Base-by-base conservation (phyloP, 1,140 invertebrate genomes). In the Lepidotrigona ventralis region DNA sequence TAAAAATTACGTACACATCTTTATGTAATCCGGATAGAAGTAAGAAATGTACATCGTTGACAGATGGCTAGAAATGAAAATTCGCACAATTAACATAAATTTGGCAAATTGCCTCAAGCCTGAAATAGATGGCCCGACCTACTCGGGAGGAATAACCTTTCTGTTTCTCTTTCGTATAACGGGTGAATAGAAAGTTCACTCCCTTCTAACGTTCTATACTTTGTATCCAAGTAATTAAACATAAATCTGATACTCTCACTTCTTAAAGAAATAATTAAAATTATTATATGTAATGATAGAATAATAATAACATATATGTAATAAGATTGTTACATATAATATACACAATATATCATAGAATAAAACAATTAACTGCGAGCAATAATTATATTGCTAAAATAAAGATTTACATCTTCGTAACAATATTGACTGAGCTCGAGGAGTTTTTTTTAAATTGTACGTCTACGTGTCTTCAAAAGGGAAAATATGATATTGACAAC, bases 61-160 rank as follows among this genome's bases (percentile, higher is more conserved):
- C 66, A 54, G 56, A 70, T 56, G 33, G 72, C 76, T 82, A 90
- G 89, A 90, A 90, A 90, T 90, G 88, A 92, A 90, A 91, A 93
- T 93, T 91, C 82, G 69, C 90, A 89, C 87, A 93, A 93, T 93
- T 94, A 93, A 91, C 90, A 92, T 91, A 92, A 92, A 85, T 91
- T 93, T 93, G 93, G 93, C 93, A 91, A 84, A 85, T 69, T 92
- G 93, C 93, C 91, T 68, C 75, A 75, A 69, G 89, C 90, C 91
- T 84, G 88, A 93, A 94, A 94, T 94, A 94, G 90, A 90, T 85
- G 89, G 86, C 88, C 88, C 84, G 88, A 90, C 89, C 85, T 87
- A 81, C 51, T 85, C 70, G 92, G 83, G 92, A 92, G 93, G 93
- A 93, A 93, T 93, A 93, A 93, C 93, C 93, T 93, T 92, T 90